Base-by-base conservation (phyloP, 1,140 invertebrate genomes). In the Galendromus occidentalis region DNA sequence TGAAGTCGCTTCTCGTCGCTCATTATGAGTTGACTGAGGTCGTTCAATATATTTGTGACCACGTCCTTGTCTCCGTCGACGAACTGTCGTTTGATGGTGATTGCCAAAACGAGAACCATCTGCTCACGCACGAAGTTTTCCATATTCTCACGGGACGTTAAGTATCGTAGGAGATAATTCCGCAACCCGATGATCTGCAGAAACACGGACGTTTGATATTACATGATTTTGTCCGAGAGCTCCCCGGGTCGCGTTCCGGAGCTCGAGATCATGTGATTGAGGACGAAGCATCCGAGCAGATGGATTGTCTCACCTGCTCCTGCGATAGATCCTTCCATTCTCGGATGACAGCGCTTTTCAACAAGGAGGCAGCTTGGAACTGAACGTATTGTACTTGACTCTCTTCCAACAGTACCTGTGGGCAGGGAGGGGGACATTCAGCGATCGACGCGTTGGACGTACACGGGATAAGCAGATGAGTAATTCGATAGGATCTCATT, bases 321-420 rank as follows among this genome's bases (percentile, higher is more conserved):
- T 17, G 12, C 25, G 51, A 59, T 17, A 91, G 70, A 68, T 82
- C 75, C 18, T 78, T 76, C 88, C 88, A 91, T 79, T 91, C 87
- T 74, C 85, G 79, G 59, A 91, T 83, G 7, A 92, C 74, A 29
- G 86, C 85, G 69, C 84, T 81, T 76, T 89, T 90, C 65, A 94
- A 76, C n/a, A 90, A 80, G 65, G 84, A 83, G 6, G 85, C 86
- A 68, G 86, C 82, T 78, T 92, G 88, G 78, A 91, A 92, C 55
- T 90, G 73, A 6, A 92, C 86, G 79, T 87, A 88, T 71, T 88
- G 86, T 67, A 84, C 82, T 65, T 80, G 78, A 67, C 83, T 85
- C 42, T 81, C 83, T 76, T 91, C 88, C 82, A 73, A 33, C 69
- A 72, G 68, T 63, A 47, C 45, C 68, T 59, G 51, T 29, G 4